Percentiles rank a stretch among this genome's conserved stretches.
phyloP scores from a whole-genome alignment of 2,113 vertebrate genomes.

The Bubo blakistoni region DNA sequence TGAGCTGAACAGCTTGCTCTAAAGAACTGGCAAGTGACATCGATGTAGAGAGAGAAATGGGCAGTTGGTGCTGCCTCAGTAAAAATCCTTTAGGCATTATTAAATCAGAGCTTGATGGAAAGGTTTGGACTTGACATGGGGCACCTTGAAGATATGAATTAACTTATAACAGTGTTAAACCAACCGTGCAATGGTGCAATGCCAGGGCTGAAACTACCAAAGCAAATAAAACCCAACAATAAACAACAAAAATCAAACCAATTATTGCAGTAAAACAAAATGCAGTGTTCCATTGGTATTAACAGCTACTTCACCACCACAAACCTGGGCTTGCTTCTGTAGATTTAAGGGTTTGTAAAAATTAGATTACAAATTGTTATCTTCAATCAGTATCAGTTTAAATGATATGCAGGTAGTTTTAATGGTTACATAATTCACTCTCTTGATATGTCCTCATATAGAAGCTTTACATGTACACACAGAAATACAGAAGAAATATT shows the following conservation, averaged over 20 bases:
- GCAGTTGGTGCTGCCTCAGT: not conserved
- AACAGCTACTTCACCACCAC: too few species aligned
- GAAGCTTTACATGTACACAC: not conserved
- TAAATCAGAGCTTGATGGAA: slow-evolving; percentile 2
- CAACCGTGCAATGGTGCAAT: not conserved
- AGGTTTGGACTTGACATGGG: not conserved
- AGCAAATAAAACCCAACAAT: not conserved
- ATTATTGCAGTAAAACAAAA: not conserved
- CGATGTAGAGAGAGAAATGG: not conserved
- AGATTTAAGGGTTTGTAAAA: not conserved
- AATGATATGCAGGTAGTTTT: not conserved
- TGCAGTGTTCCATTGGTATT: rapidly evolving
- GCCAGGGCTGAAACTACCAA: not conserved
- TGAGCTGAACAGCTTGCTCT: not conserved
- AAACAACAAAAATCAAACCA: not conserved
- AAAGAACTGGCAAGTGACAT: not conserved
- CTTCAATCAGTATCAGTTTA: not conserved
- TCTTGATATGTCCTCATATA: not conserved
- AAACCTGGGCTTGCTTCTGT: not conserved
- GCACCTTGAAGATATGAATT: not conserved
- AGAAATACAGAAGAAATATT: not conserved
- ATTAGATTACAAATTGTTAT: not conserved
- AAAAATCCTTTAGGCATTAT: not conserved
- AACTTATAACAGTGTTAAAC: not conserved
- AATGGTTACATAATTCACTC: not conserved